Conservation (phyloP, 2,113 vertebrate species). For the Acanthisitta chloris region DNA sequence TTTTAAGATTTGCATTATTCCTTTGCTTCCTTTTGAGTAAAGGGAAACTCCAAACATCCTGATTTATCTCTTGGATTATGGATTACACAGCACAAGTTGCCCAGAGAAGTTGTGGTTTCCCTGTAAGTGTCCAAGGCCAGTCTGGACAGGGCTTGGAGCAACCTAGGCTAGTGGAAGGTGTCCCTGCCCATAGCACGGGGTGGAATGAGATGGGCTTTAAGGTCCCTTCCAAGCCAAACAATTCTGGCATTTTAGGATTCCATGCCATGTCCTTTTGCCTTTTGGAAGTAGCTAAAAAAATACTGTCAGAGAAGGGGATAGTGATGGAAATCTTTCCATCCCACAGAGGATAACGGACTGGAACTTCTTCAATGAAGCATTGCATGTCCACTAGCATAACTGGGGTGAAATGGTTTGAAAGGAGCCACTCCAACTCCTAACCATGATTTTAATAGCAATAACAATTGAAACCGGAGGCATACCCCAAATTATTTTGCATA, state of each 20-base stretch:
- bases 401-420: neutral
- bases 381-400: neutral
- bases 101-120: neutral
- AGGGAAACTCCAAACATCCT: neutral
- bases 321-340: neutral
- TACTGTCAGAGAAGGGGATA: accelerated
- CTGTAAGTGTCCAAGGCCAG: neutral
- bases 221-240: neutral
- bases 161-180: neutral
- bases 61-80: neutral
- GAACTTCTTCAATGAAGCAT: accelerated
- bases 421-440: neutral
- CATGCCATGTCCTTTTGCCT: neutral
- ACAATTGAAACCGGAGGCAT: neutral
- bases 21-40: neutral
- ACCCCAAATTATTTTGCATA: neutral
- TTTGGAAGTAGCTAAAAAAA: neutral
- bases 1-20: neutral
- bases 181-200: neutral
- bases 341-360: neutral
- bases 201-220: neutral
- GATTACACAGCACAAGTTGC: neutral
- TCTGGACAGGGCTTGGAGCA: neutral
- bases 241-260: neutral
- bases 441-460: neutral